phyloP scores from a whole-genome alignment of 2,797 vertebrate genomes.

The Morus bassanus region DNA sequence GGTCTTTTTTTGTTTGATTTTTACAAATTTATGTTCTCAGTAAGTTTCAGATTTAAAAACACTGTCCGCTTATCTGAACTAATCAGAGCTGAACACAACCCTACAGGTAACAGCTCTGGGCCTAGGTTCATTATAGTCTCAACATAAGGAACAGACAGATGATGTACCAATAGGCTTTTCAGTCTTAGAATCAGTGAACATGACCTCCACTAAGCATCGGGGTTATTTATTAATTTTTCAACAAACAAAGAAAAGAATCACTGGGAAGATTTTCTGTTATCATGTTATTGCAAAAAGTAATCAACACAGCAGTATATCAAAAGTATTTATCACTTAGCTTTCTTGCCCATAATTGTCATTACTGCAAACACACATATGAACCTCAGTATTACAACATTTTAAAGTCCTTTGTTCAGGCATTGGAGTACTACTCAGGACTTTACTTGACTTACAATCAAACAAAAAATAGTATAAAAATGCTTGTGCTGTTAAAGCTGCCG shows the following conservation, averaged over 20 bases:
- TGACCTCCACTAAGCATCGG: neutral
- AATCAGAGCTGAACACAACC: neutral
- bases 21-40: rapidly evolving
- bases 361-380: neutral
- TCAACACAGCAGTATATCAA: neutral
- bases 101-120: neutral
- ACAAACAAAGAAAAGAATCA: neutral
- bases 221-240: neutral
- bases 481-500: neutral
- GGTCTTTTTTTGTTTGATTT: neutral
- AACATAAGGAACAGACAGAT: neutral
- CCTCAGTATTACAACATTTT: neutral
- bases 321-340: neutral
- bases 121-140: neutral
- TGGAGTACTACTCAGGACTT: neutral
- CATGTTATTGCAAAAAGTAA: neutral
- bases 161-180: neutral
- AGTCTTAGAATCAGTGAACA: neutral
- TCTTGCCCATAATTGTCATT: neutral
- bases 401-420: neutral
- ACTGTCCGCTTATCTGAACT: neutral
- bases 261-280: neutral
- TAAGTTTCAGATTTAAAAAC: neutral
- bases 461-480: neutral
- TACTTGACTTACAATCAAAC: neutral